A percentile compares a stretch with the other conserved stretches of the same genome.
phyloP scores from a whole-genome alignment of 2,888 invertebrate species.

The Heteropelma amictum region DNA sequence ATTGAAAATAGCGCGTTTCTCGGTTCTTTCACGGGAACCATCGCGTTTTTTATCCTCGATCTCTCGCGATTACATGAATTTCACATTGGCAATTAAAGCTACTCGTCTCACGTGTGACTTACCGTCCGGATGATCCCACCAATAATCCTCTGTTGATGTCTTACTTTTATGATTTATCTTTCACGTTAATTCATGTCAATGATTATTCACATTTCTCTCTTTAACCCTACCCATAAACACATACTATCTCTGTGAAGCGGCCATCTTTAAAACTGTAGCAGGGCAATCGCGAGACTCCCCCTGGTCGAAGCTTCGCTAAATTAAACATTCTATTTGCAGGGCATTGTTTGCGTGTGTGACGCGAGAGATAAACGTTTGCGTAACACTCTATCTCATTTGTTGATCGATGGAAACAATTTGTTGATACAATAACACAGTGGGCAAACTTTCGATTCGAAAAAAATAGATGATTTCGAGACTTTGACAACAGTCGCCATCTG shows the following conservation, averaged over 20 bases:
- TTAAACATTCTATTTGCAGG: neutral
- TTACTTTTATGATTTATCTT: neutral
- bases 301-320: neutral
- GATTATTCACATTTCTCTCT: slow-evolving; percentile 4
- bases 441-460: too few relatives aligned
- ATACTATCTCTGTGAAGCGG: slow-evolving; percentile 1
- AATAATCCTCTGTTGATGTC: slow-evolving; percentile 1
- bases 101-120: slow-evolving; percentile 8
- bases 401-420: too few relatives aligned
- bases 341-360: too few relatives aligned
- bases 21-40: too few relatives aligned
- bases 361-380: too few relatives aligned
- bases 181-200: slow-evolving; percentile 15
- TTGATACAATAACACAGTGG: too few relatives aligned
- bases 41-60: too few relatives aligned
- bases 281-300: neutral
- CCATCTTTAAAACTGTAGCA: slow-evolving; percentile 4
- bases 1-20: too few relatives aligned
- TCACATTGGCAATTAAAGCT: neutral
- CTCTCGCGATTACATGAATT: neutral
- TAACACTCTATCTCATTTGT: too few relatives aligned
- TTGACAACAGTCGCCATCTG: neutral
- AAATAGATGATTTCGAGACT: neutral
- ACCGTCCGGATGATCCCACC: slow-evolving; percentile 14
- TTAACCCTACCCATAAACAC: slow-evolving; percentile 4